These are phyloP conservation scores for Hydractinia echinata DNA, from an alignment of 30 jellyfish, hydroid and myxozoan species.

Conservation along the genomic window DNA sequence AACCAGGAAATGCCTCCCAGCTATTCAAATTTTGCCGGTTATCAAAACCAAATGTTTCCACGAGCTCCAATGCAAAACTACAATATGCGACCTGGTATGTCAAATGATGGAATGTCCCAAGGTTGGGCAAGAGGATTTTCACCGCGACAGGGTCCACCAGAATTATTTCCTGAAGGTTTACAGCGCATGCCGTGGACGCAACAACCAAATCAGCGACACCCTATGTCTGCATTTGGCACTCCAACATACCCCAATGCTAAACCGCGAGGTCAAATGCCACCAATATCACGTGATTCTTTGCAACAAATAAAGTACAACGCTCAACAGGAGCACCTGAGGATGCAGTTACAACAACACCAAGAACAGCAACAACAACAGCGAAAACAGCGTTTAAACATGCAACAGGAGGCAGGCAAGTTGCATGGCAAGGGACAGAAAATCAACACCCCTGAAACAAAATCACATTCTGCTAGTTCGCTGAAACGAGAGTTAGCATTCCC, in stretches of 20 bases:
- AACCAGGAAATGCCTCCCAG: constrained; percentile 31
- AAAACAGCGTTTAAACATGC: neutral
- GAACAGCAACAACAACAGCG: constrained; percentile 32
- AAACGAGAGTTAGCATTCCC: constrained; percentile 88
- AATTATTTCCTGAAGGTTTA: constrained; percentile 95
- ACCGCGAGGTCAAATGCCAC: constrained; percentile 31
- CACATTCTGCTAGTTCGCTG: neutral
- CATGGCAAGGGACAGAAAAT: constrained; percentile 56
- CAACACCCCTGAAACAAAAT: constrained; percentile 49
- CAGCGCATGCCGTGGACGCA: constrained; percentile 87
- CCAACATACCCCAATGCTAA: constrained; percentile 15
- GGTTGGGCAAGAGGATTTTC: constrained; percentile 91
- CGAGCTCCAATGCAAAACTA: constrained; percentile 48
- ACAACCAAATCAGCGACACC: constrained; percentile 29
- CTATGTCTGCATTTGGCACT: constrained; percentile 20
- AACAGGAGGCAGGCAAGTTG: constrained; percentile 28
- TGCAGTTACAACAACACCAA: constrained; percentile 29
- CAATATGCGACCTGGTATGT: constrained; percentile 51
- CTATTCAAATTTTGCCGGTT: constrained; percentile 17
- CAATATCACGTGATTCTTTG: constrained; percentile 27
- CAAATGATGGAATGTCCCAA: constrained; percentile 56
- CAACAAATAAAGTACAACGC: constrained; percentile 37
- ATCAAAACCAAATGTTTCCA: constrained; percentile 60
- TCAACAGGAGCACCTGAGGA: constrained; percentile 24
- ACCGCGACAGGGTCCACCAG: constrained; percentile 98